These are phyloP conservation scores for Druceiella hillmani DNA, from an alignment of 2,888 invertebrate species.

Conservation along the genomic window DNA sequence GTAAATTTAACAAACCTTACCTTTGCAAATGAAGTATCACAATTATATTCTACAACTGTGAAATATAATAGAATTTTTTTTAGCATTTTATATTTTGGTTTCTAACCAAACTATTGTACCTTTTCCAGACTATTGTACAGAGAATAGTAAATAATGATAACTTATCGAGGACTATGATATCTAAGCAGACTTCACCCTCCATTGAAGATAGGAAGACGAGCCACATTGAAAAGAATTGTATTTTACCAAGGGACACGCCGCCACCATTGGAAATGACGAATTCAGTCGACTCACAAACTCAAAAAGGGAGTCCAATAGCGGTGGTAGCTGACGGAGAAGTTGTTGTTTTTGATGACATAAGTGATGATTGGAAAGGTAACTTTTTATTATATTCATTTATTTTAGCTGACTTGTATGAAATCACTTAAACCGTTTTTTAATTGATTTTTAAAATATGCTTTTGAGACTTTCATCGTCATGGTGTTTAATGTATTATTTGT, in stretches of 20 bases:
- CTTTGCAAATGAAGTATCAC: no score
- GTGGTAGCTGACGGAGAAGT: slow-evolving; percentile 71
- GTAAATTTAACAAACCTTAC: no score
- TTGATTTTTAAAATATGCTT: no score
- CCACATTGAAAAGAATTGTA: slow-evolving; percentile 34
- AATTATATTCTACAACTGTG: no score
- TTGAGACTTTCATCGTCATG: neutral
- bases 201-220: slow-evolving; percentile 40
- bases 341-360: slow-evolving; percentile 82
- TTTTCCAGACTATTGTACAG: slow-evolving; percentile 42
- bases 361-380: slow-evolving; percentile 73
- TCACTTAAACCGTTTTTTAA: slow-evolving; percentile 1
- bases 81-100: no score
- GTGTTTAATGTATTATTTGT: neutral
- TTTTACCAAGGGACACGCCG: slow-evolving; percentile 46
- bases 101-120: slow-evolving; percentile 5
- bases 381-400: slow-evolving; percentile 3
- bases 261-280: slow-evolving; percentile 47
- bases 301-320: slow-evolving; percentile 52
- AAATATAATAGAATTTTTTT: no score
- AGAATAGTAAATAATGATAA: slow-evolving; percentile 43
- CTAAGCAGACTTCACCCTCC: slow-evolving; percentile 45
- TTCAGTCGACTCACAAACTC: no score
- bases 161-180: slow-evolving; percentile 49
- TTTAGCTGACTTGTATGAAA: slow-evolving; percentile 3